These are phyloP conservation scores for Pogonognathellus flavescens DNA, from an alignment of 1,140 invertebrate species.

Conservation along the genomic window DNA sequence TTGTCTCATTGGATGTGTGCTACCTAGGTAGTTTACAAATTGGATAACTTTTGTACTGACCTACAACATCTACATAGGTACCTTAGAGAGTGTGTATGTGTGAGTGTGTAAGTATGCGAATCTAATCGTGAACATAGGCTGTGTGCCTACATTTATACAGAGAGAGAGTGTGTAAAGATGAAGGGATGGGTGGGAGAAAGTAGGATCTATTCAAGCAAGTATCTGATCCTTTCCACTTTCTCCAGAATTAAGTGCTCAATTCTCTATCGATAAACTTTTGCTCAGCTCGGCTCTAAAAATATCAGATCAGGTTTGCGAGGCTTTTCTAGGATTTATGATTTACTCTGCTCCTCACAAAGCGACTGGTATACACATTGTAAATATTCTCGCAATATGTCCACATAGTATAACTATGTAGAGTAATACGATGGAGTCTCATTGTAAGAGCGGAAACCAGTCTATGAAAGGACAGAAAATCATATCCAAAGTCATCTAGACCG, in stretches of 20 bases:
- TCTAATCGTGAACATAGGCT: too few relatives aligned
- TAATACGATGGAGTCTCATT: conserved; percentile 1
- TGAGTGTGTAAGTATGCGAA: too few relatives aligned
- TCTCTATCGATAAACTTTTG: conserved; percentile 50
- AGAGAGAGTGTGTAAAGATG: conserved; percentile 4
- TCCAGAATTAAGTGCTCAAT: conserved; percentile 48
- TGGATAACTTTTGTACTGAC: too few relatives aligned
- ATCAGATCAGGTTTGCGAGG: conserved; percentile 43
- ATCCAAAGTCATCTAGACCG: conserved; percentile 10
- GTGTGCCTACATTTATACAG: neutral
- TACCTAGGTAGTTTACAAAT: too few relatives aligned
- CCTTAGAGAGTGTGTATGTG: too few relatives aligned
- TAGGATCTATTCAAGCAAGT: conserved; percentile 48
- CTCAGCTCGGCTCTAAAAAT: conserved; percentile 48
- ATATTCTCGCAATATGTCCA: too few relatives aligned
- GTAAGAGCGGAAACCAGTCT: conserved; percentile 19
- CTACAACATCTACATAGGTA: too few relatives aligned
- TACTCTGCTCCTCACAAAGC: conserved; percentile 19
- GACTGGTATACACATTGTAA: neutral
- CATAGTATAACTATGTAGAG: too few relatives aligned
- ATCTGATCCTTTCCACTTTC: conserved; percentile 47
- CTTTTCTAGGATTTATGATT: conserved; percentile 50
- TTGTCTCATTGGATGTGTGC: too few relatives aligned
- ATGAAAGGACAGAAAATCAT: conserved; percentile 25
- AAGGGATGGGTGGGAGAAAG: conserved; percentile 28